Evolutionary conservation across 92 coral and sea anemone species (phyloP), one percentile per base, ranked within the genome.

Genomic region (Epizoanthus rinbou): DNA sequence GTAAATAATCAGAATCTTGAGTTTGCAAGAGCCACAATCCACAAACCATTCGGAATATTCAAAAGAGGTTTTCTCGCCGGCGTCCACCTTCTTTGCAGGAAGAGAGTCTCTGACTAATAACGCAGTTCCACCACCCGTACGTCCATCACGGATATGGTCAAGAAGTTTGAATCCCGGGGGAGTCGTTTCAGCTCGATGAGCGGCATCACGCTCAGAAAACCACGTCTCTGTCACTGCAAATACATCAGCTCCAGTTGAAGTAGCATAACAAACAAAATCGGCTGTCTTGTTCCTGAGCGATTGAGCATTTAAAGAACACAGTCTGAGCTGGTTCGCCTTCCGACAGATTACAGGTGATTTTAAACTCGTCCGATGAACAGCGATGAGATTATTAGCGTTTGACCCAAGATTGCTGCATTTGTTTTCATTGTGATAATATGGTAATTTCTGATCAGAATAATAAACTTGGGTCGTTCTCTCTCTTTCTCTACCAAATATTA

Each of bases 11-110:
- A 81, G 28, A 21, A 81, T 31, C 22, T 62, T 60, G 22, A 80
- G 56, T 64, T 83, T 82, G 56, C 54, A 17, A 35, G 79, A 85
- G 45, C 75, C 54, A 60, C 68, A 80, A 33, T 59, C 14, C 37
- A 87, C 79, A 63, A 54, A 31, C 90, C 86, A 87, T 68, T 87
- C 87, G 11, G 87, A 87, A 57, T 50, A 87, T 76, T 87, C 87
- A 87, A 82, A 75, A 11, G 87, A 87, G 9, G 62, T 37, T 47
- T 57, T 73, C 75, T 82, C 87, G 63, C 80, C 74, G 63, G 76
- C 81, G 37, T 67, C 87, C 35, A 75, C 80, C 65, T 75, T 87
- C 21, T 82, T 45, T 21, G 24, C 84, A n/a, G 43, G 43, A 37
- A 37, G 43, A 37, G 43, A 37, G 6, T 37, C 43, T 37, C 68